A percentile compares a stretch with the other conserved stretches of the same genome.
Evolutionary conservation across 2,888 invertebrate genomes (phyloP).

Genomic region (Melanotus villosus): DNA sequence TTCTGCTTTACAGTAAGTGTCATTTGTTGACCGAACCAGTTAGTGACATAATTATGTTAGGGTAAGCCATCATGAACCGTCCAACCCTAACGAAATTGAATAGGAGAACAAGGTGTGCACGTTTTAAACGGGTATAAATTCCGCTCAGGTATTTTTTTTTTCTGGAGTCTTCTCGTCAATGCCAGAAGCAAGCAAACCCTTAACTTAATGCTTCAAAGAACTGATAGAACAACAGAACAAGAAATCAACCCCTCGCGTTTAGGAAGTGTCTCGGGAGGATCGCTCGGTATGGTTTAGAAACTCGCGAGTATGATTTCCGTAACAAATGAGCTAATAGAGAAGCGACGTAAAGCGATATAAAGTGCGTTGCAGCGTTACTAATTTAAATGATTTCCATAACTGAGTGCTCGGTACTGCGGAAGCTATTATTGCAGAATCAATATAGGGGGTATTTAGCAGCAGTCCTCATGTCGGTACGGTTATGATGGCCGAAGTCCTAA

Average conservation of each 20-base stretch:
- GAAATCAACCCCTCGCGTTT: conserved; percentile 3
- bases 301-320: conserved; percentile 14
- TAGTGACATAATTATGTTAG: conserved; percentile 3
- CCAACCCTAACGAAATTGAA: not conserved
- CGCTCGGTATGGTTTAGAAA: not conserved
- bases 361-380: conserved; percentile 55
- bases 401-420: conserved; percentile 53
- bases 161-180: too few species aligned
- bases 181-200: too few species aligned
- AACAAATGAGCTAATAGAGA: conserved; percentile 39
- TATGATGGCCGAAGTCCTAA: conserved; percentile 51
- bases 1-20: conserved; percentile 18
- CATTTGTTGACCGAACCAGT: conserved; percentile 14
- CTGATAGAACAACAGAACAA: conserved; percentile 5
- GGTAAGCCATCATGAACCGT: not conserved
- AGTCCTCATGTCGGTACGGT: conserved; percentile 46
- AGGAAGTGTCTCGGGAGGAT: conserved; percentile 20
- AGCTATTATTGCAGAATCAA: conserved; percentile 57
- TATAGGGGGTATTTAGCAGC: conserved; percentile 51
- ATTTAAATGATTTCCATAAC: conserved; percentile 58
- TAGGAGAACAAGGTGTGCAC: not conserved
- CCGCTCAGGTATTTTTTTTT: not conserved
- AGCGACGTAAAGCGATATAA: conserved; percentile 40
- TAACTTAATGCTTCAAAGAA: not conserved
- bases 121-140: not conserved